Evolutionary conservation across 2,888 invertebrate genomes (phyloP).

Genomic region (Hirtodrosophila confusa): DNA sequence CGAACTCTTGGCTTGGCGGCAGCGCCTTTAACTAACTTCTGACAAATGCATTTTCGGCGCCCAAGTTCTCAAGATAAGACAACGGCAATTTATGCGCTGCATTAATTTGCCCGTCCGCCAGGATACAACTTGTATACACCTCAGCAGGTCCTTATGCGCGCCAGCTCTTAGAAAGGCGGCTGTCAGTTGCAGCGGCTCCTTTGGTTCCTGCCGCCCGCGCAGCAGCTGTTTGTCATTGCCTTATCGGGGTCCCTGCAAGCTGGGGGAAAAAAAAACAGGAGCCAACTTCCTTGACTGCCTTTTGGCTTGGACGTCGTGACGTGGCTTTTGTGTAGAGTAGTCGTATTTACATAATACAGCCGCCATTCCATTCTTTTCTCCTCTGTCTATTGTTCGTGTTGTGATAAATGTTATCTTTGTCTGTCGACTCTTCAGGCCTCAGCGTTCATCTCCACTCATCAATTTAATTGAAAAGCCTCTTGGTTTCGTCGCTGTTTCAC

Average conservation of each 20-base stretch:
- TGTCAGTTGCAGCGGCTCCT: constrained; percentile 44
- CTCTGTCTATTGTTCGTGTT: constrained; percentile 43
- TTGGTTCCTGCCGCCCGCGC: constrained; percentile 3
- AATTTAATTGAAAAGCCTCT: constrained; percentile 67
- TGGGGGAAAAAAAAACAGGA: neutral
- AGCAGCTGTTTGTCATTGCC: constrained; percentile 64
- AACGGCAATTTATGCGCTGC: constrained; percentile 59
- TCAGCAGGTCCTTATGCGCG: constrained; percentile 19
- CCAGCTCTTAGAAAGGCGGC: constrained; percentile 1
- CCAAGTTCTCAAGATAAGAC: constrained; percentile 44
- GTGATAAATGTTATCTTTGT: constrained; percentile 69
- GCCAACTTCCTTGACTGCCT: constrained; percentile 28
- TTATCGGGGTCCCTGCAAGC: constrained; percentile 47
- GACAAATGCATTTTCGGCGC: constrained; percentile 53
- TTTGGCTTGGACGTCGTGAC: constrained; percentile 14
- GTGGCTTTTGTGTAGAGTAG: constrained; percentile 27
- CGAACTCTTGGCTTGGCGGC: neutral
- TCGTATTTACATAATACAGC: constrained; percentile 62
- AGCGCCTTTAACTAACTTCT: constrained; percentile 29
- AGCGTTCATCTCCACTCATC: constrained; percentile 51
- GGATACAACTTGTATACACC: constrained; percentile 16
- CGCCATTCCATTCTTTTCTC: constrained; percentile 25
- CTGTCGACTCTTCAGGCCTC: constrained; percentile 10
- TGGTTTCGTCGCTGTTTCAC: constrained; percentile 24
- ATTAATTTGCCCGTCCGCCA: constrained; percentile 43